Evolutionary conservation across 2,797 vertebrate species (phyloP).

Genomic region (Brachymystax lenok): DNA sequence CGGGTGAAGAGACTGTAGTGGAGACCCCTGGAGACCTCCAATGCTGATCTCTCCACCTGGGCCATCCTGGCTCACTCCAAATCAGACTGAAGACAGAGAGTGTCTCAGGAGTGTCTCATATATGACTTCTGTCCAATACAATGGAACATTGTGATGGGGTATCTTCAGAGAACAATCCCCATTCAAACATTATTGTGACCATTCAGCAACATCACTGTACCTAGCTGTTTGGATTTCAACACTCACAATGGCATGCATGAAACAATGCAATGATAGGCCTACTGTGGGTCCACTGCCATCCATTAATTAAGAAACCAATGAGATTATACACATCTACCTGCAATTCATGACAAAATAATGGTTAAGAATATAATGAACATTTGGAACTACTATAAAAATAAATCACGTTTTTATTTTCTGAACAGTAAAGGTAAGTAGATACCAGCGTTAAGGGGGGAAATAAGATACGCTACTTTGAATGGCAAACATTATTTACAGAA

Average conservation of each 20-base stretch:
- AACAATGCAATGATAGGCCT: slow-evolving; percentile 63
- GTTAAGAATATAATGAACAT: background rate
- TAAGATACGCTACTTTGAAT: background rate
- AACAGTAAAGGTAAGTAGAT: background rate
- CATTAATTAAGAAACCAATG: slow-evolving; percentile 44
- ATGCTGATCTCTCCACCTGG: slow-evolving; percentile 46
- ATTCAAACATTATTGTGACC: slow-evolving; percentile 86
- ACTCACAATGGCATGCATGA: slow-evolving; percentile 14
- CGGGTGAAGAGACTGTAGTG: slow-evolving; percentile 1
- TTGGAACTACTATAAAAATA: no score
- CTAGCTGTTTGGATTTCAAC: slow-evolving; percentile 50
- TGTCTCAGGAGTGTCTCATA: slow-evolving; percentile 74
- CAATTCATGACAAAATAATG: background rate
- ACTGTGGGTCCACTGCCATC: slow-evolving; percentile 17
- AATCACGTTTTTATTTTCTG: background rate
- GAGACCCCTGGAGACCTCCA: slow-evolving; percentile 23
- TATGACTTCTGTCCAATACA: slow-evolving; percentile 88
- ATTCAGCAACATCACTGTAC: slow-evolving; percentile 67
- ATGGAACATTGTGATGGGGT: slow-evolving; percentile 91
- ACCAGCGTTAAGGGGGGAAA: background rate
- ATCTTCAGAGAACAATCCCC: slow-evolving; percentile 87
- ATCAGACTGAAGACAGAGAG: slow-evolving; percentile 46
- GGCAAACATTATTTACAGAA: slow-evolving; percentile 19
- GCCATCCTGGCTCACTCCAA: slow-evolving; percentile 44
- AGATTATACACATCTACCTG: background rate